Percentiles rank a stretch among this genome's conserved stretches.
Evolutionary conservation across 2,888 invertebrate species (phyloP).

Genomic region (Heliconius aoede): DNA sequence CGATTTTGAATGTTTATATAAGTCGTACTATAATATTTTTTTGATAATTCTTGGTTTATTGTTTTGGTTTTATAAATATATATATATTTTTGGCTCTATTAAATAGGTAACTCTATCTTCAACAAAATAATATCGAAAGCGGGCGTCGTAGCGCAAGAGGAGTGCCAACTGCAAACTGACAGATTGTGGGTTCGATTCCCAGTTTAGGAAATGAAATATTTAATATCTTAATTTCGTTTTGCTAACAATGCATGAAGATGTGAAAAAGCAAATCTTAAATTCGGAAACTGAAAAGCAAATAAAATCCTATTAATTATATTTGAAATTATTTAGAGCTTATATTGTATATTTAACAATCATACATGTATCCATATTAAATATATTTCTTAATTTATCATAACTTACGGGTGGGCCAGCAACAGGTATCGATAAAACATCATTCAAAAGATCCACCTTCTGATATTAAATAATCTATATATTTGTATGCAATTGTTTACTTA

Average conservation of each 20-base stretch:
- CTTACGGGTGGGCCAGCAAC: constrained; percentile 69
- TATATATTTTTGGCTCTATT: too few species aligned
- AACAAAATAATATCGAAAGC: too few species aligned
- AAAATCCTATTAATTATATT: background rate
- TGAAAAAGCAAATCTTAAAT: too few species aligned
- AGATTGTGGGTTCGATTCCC: background rate
- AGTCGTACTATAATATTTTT: background rate
- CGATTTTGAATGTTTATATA: background rate
- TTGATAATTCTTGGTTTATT: background rate
- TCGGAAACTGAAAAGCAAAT: too few species aligned
- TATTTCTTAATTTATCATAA: background rate
- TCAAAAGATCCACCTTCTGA: constrained; percentile 60
- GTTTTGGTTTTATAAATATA: background rate
- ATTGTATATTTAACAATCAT: background rate
- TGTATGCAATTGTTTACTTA: constrained; percentile 69
- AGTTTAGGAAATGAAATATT: too few species aligned
- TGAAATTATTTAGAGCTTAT: background rate
- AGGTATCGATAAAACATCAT: constrained; percentile 61
- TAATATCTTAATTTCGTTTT: too few species aligned
- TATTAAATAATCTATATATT: constrained; percentile 75
- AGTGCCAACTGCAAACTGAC: too few species aligned
- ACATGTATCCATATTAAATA: background rate
- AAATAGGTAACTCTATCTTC: too few species aligned
- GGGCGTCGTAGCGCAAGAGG: too few species aligned
- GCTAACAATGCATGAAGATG: too few species aligned